Evolutionary conservation across 2,113 vertebrate species (phyloP).

Genomic region (Megatriorchis doriae): DNA sequence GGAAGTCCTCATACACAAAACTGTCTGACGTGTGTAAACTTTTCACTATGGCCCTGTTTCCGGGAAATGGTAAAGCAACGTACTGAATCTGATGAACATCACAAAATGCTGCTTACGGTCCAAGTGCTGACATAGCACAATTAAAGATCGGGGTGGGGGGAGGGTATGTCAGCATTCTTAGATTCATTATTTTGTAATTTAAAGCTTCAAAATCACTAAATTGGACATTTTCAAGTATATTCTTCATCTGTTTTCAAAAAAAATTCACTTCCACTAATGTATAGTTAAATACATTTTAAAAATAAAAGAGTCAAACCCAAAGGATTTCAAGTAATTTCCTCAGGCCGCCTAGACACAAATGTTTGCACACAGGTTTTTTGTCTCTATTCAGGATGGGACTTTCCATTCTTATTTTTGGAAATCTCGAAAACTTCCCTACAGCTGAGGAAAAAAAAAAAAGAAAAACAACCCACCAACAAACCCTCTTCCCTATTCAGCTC

Average conservation of each 20-base stretch:
- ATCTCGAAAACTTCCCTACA: not conserved
- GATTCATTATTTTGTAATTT: constrained; percentile 10
- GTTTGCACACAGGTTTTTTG: not conserved
- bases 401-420: not conserved
- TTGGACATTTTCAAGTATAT: not conserved
- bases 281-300: not conserved
- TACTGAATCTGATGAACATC: not conserved
- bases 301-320: not conserved
- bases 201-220: not conserved
- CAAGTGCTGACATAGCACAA: not conserved
- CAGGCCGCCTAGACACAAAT: not conserved
- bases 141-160: not conserved
- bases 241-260: not conserved
- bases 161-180: not conserved
- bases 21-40: not conserved
- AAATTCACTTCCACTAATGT: not conserved
- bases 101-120: not conserved
- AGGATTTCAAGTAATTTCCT: not conserved
- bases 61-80: not conserved
- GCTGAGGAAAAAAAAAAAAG: not conserved
- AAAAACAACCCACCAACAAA: not conserved
- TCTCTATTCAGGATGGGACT: not conserved
- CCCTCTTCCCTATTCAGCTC: not conserved
- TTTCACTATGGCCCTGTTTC: not conserved
- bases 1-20: not conserved